These are phyloP conservation scores for Aspiorhynchus laticeps DNA, from an alignment of 2,113 vertebrate species.

Conservation along the genomic window DNA sequence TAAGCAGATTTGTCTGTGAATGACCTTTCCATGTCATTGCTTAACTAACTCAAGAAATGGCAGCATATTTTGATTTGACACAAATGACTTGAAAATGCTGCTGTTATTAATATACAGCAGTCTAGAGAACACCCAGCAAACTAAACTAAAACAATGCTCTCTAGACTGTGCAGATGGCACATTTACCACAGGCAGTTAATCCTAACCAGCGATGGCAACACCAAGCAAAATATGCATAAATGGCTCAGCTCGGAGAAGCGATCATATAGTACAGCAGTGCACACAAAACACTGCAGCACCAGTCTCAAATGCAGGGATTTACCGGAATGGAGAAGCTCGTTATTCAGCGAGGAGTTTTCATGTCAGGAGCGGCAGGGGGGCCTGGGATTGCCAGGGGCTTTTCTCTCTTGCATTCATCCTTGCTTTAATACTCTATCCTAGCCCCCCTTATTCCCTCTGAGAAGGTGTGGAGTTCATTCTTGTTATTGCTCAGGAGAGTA, in stretches of 20 bases:
- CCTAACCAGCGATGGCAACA: constrained; percentile 16
- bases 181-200: constrained; percentile 32
- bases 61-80: not conserved
- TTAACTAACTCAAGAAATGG: not conserved
- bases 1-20: not conserved
- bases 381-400: constrained; percentile 38
- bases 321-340: constrained; percentile 44
- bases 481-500: constrained; percentile 19
- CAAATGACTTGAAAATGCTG: constrained; percentile 1
- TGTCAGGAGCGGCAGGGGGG: constrained; percentile 40
- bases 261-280: not conserved
- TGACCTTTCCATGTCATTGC: not conserved
- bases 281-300: not conserved
- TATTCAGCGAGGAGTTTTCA: constrained; percentile 43
- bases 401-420: not conserved
- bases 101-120: not conserved
- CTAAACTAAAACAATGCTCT: constrained; percentile 9
- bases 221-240: constrained; percentile 27
- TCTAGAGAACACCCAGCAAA: not conserved
- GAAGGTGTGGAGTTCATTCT: constrained; percentile 52
- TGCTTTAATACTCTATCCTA: constrained; percentile 28
- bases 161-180: constrained; percentile 10
- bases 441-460: constrained; percentile 41
- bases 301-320: constrained; percentile 11
- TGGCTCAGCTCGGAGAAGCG: not conserved